Evolutionary conservation across 2,113 vertebrate species (phyloP).

Genomic region (Columba janthina): DNA sequence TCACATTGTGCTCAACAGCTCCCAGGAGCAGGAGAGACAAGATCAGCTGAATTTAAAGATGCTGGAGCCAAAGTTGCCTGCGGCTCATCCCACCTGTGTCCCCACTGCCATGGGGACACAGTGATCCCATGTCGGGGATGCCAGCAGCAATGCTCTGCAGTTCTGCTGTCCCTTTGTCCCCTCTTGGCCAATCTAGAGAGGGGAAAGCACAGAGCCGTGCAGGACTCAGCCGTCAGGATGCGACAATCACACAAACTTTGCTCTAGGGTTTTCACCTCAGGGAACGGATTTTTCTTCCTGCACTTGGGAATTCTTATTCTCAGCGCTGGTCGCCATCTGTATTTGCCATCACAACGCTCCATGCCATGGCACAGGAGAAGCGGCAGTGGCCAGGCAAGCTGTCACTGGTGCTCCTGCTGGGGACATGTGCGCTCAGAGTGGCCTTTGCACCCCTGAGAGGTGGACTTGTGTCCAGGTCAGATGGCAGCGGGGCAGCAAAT

Average conservation of each 20-base stretch:
- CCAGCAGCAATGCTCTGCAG: fast-evolving
- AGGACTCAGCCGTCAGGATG: not conserved
- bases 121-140: not conserved
- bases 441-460: not conserved
- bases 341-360: not conserved
- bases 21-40: not conserved
- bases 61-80: not conserved
- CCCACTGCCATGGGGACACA: fast-evolving
- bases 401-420: not conserved
- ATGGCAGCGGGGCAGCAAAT: not conserved
- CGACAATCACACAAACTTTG: not conserved
- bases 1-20: fast-evolving
- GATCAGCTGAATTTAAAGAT: not conserved
- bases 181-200: not conserved
- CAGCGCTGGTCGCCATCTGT: not conserved
- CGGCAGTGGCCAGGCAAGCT: not conserved
- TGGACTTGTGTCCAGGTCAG: not conserved
- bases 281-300: not conserved
- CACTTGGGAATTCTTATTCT: not conserved
- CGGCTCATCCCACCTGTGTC: not conserved
- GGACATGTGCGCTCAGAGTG: not conserved
- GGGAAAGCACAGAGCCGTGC: too few relatives aligned
- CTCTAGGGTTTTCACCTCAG: not conserved
- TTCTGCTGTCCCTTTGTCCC: not conserved
- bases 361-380: not conserved